Evolutionary conservation across 2,888 invertebrate genomes (phyloP), one percentile per base, ranked within the genome.

Genomic region (Tenthredo livida): DNA sequence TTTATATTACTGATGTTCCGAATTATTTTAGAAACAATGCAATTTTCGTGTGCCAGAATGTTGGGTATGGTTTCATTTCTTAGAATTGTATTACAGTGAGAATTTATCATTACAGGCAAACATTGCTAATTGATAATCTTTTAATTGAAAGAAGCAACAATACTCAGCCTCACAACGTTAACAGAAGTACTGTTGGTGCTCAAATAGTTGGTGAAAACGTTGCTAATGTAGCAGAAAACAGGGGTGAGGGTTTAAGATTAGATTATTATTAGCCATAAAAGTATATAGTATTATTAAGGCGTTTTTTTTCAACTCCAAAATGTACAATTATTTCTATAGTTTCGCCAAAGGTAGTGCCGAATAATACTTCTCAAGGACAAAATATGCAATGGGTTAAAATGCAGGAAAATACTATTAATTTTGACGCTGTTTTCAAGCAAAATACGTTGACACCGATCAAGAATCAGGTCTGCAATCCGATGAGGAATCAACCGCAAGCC

Each of bases 141-240:
- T 43, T 93, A 88, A 92, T 93, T 85, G 91, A 93, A 87, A 90
- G 92, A 84, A 92, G 90, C 86, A 90, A 91, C 10, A 84, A 89
- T 84, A 37, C 88, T 47, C 37, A 86, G 40, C 21, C 89, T 5
- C 88, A 87, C 84, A 87, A 88, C 54, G 33, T 89, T 70, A 84
- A 89, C 47, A 91, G 89, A 83, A 88, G 89, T 85, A 85, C 89
- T 21, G 87, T 88, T 15, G 90, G 89, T 86, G 78, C 89, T 67
- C 90, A 90, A 78, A 86, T 90, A 84, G 85, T 90, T 37, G 87
- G 89, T 78, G 89, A 89, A 83, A 91, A 88, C 86, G 86, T 90
- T 84, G 85, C 89, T 67, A 90, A 88, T 85, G 88, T 88, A 86
- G 88, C 88, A 5, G 89, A 89, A 86, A 88, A 87, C 83, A 88